Base-by-base conservation (phyloP, 2,888 invertebrate genomes). In the Phania funesta region DNA sequence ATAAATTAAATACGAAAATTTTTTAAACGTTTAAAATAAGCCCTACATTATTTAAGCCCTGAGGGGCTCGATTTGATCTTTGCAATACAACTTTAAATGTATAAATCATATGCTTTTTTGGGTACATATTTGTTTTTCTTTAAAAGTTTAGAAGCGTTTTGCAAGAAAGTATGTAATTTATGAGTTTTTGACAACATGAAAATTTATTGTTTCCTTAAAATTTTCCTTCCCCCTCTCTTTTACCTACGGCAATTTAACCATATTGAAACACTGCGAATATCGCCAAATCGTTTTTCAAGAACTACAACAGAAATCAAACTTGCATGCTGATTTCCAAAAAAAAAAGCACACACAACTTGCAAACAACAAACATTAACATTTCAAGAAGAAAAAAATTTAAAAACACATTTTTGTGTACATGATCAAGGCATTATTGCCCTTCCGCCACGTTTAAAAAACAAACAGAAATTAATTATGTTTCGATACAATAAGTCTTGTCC, bases 141-240 rank as follows among this genome's bases (percentile, higher is more conserved):
- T 32, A 60, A 38, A 13, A 24, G 29, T 29, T 4, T 60, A 26
- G 29, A 24, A 29, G 62, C 50, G 35, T 35, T 71, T 71, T 71
- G 48, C 70, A 71, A 58, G 41, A 86, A 85, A 86, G 75, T 84
- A 87, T 87, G 87, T 89, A 87, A 89, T 82, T 82, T 82, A 82
- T 82, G 82, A 75, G 74, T 22, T 82, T 82, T 82, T 82, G 82
- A 82, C 82, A 78, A 82, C 78, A 70, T 41, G 68, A 82, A 82
- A 82, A 82, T 82, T 82, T 82, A 82, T 82, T 65, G 74, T 75
- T 82, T 77, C 82, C 78, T 78, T 74, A 44, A 74, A 64, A 46
- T n/a, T 38, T 54, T 41, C 29, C 35, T 44, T 44, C 38, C 11
- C 24, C 26, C n/a, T 41, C 9, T 9, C 13, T n/a, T 26, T 20